Base-by-base conservation (phyloP, 2,113 vertebrate genomes). In the Myocastor coypus region DNA sequence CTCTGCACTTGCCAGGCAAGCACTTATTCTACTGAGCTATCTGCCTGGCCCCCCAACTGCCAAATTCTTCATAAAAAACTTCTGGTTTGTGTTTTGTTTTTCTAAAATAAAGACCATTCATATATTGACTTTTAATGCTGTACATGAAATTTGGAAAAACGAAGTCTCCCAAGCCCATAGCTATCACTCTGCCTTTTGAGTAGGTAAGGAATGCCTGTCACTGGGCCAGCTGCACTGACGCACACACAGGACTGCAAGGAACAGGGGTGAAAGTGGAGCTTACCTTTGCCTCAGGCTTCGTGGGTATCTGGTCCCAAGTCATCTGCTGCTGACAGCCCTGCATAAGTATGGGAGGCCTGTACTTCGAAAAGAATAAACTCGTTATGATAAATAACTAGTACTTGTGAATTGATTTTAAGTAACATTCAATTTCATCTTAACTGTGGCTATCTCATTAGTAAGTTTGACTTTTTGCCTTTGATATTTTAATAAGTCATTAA, bases 361-460 rank as follows among this genome's bases (percentile, higher is more conserved):
- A 10, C 34, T 80, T 19, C 63, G 71, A 13, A 13, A 71, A 73
- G 20, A 32, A 20, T n/a, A 13, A 73, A 40, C 73, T 68, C 24
- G 7, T 59, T 82, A 46, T 64, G 59, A 37, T 75, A 93, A 84
- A 80, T 86, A 83, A 40, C 8, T 30, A 87, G 69, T 19, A 83
- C 52, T 69, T 90, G 73, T 68, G 68, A 86, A 42, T 81, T 13
- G 34, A n/a, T 61, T 86, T 55, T 93, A 66, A 32, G 82, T 78
- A 69, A 61, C 81, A 90, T 93, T 83, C 26, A 90, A 0, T 83
- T 93, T 42, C n/a, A 81, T 82, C 24, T 59, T 94, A 93, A 87
- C 82, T 83, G 17, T 42, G n/a, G 37, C 2, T 80, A 30, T 87
- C 59, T 92, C 3, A 66, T 69, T 83, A 84, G n/a, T 59, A 81